These are phyloP conservation scores for Pseudomugil tenellus DNA, from an alignment of 2,797 vertebrate genomes.

Conservation along the genomic window DNA sequence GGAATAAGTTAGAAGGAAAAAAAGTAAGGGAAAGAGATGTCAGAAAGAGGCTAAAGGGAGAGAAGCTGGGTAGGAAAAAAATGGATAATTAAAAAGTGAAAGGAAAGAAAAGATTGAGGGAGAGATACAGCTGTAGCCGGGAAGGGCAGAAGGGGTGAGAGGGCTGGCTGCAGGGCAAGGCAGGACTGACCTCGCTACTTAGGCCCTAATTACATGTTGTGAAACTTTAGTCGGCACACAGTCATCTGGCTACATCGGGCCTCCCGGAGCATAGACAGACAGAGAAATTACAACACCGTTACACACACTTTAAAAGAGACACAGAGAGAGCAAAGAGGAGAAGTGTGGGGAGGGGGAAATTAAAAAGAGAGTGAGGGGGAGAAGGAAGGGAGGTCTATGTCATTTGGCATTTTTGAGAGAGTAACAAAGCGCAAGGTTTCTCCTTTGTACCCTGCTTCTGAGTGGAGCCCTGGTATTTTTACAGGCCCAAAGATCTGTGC, in stretches of 20 bases:
- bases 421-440: conserved; percentile 68
- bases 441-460: conserved; percentile 83
- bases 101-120: conserved; percentile 39
- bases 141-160: conserved; percentile 52
- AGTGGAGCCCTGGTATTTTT: conserved; percentile 90
- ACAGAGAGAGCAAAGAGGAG: conserved; percentile 18
- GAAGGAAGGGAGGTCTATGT: conserved; percentile 68
- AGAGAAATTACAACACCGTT: conserved; percentile 72
- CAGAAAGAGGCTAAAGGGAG: conserved; percentile 29
- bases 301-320: conserved; percentile 67
- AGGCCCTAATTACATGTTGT: conserved; percentile 86
- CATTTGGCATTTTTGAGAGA: conserved; percentile 67
- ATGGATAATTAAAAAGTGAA: conserved; percentile 62
- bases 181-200: conserved; percentile 81
- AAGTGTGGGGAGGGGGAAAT: conserved; percentile 10
- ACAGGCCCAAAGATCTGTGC: conserved; percentile 89
- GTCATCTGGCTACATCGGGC: conserved; percentile 79
- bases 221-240: conserved; percentile 87
- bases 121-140: conserved; percentile 43
- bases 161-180: conserved; percentile 52
- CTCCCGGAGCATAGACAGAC: conserved; percentile 74
- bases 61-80: background rate
- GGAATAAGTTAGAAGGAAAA: conserved; percentile 1
- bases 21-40: conserved; percentile 16
- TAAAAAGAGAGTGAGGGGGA: conserved; percentile 24